These are phyloP conservation scores for Montipora efflorescens DNA, from an alignment of 64 coral and sea anemone species.

Conservation along the genomic window DNA sequence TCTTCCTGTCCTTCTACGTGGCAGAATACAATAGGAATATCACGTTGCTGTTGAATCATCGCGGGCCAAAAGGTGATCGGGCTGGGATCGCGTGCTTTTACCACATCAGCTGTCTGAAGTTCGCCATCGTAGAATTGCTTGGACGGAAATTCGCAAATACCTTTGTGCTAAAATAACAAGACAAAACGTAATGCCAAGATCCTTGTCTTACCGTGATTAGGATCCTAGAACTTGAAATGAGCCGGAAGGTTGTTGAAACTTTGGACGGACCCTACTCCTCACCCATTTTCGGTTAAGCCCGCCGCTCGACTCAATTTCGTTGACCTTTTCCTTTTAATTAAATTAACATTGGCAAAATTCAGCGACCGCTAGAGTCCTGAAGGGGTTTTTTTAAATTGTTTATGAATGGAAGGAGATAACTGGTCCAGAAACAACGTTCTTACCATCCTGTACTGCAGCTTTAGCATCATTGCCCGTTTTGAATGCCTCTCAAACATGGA, in stretches of 20 bases:
- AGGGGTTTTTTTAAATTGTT: too few species aligned
- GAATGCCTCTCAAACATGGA: constrained; percentile 94
- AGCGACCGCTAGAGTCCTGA: background rate
- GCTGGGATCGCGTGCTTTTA: constrained; percentile 36
- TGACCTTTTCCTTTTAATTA: too few species aligned
- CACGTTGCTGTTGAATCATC: background rate
- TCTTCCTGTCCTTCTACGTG: constrained; percentile 87
- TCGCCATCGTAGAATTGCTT: constrained; percentile 63
- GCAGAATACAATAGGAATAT: constrained; percentile 71
- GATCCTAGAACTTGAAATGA: background rate
- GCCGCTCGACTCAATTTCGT: too few species aligned
- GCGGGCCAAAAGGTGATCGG: constrained; percentile 83
- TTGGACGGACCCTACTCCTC: too few species aligned
- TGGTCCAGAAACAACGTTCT: background rate
- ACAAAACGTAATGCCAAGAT: background rate
- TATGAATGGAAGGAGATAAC: too few species aligned
- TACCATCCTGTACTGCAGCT: constrained; percentile 96
- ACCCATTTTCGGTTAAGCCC: too few species aligned
- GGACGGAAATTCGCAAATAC: constrained; percentile 86
- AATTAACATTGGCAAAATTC: too few species aligned
- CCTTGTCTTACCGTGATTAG: background rate
- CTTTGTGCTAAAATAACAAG: constrained; percentile 48
- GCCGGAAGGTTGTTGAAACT: background rate
- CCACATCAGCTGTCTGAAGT: constrained; percentile 56
- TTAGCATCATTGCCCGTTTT: constrained; percentile 76